Base-by-base conservation (phyloP, 1,140 invertebrate species). In the Drosophila cardini region DNA sequence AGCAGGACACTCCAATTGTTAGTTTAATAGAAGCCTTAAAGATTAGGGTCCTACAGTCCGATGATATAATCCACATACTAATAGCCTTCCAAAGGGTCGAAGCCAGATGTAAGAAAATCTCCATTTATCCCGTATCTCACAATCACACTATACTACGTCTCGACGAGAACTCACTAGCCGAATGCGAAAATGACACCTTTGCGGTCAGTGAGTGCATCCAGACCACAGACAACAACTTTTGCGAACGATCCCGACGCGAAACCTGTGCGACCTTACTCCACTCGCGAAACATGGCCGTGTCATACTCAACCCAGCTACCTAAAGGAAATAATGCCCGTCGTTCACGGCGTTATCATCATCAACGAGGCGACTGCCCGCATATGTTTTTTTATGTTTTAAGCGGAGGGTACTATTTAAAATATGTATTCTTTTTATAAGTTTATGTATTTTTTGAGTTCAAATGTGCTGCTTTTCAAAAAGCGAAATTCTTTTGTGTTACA, bases 191-290 rank as follows among this genome's bases (percentile, higher is more conserved):
- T n/a, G n/a, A n/a, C n/a, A n/a, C n/a, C n/a, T n/a, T n/a, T n/a
- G n/a, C n/a, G n/a, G n/a, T n/a, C n/a, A n/a, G n/a, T n/a, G n/a
- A n/a, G n/a, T n/a, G n/a, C n/a, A n/a, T n/a, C n/a, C n/a, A 36
- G 2, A 36, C 34, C 7, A 1, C 18, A 26, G 6, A 50, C 10
- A 30, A 45, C 43, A 45, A 2, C n/a, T 45, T 45, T 15, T 45
- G 43, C 15, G 43, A 45, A 45, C 34, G 60, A 15, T 46, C 56
- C 11, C 56, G 53, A 9, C 46, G 56, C 7, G 43, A 63, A 42
- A 57, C 73, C 38, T 76, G 56, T 45, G 73, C 56, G 18, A 48
- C 34, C 30, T 57, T 56, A 32, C 48, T 76, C n/a, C 56, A 76
- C 36, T 40, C 62, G 48, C 68, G 61, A 58, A 48, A 21, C 53